Evolutionary conservation across 2,113 vertebrate genomes (phyloP).

Genomic region (Columba janthina): DNA sequence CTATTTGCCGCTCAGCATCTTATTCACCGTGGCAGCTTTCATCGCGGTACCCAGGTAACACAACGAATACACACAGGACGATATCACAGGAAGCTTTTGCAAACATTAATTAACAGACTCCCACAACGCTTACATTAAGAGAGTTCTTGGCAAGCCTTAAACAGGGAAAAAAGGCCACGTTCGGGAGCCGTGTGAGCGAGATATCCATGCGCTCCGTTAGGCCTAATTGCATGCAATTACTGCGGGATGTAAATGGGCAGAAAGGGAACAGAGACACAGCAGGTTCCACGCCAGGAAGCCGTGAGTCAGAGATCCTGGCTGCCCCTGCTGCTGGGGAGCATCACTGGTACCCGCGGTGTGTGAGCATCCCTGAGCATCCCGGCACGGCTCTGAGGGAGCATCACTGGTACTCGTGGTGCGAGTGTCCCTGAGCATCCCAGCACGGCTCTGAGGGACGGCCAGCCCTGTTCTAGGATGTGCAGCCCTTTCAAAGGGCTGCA

Average conservation of each 20-base stretch:
- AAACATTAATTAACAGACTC: background rate
- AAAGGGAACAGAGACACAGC: background rate
- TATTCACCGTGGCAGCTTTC: rapidly evolving
- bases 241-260: rapidly evolving
- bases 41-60: background rate
- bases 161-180: rapidly evolving
- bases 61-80: rapidly evolving
- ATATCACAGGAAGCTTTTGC: background rate
- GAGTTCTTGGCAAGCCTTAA: background rate
- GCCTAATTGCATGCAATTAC: rapidly evolving
- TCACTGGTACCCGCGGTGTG: too few species aligned
- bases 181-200: rapidly evolving
- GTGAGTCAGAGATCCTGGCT: too few species aligned
- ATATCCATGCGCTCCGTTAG: rapidly evolving
- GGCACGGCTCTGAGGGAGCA: too few species aligned
- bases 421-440: too few species aligned
- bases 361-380: too few species aligned
- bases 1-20: background rate
- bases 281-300: too few species aligned
- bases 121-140: too few species aligned
- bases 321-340: too few species aligned
- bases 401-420: too few species aligned
- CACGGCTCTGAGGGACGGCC: too few species aligned
- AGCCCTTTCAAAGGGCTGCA: background rate
- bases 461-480: too few species aligned